phyloP scores from a whole-genome alignment of 2,797 vertebrate species.

The Ctenosaura bakeri region DNA sequence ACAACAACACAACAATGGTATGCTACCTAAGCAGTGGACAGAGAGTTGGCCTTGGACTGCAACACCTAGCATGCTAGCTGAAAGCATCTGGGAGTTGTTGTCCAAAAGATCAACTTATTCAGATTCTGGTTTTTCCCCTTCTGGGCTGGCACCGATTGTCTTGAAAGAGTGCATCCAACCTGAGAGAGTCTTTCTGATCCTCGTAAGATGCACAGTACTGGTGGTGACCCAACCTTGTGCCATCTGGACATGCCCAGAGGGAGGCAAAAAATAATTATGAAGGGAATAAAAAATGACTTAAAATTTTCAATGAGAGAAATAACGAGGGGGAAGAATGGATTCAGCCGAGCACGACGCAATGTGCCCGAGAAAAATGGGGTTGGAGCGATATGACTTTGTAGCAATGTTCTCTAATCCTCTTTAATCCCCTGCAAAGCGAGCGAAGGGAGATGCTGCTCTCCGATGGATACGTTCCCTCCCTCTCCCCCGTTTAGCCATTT shows the following conservation, averaged over 20 bases:
- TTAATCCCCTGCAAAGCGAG: conserved; percentile 31
- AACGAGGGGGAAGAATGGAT: conserved; percentile 21
- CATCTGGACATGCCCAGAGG: no score
- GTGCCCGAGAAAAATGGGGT: conserved; percentile 1
- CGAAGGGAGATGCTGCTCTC: conserved; percentile 39
- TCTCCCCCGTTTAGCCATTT: conserved; percentile 17
- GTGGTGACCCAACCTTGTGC: no score
- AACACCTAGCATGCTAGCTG: no score
- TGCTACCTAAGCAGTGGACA: no score
- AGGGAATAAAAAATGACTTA: background rate
- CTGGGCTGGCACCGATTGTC: no score
- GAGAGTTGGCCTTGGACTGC: no score
- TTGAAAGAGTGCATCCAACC: no score
- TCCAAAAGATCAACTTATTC: no score
- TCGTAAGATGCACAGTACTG: no score
- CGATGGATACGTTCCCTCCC: background rate
- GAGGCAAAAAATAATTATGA: background rate
- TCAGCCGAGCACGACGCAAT: background rate
- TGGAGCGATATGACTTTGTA: background rate
- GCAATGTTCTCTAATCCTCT: conserved; percentile 12
- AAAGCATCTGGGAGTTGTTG: no score
- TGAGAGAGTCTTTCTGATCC: background rate
- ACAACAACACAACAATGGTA: no score
- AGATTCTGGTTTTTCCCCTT: no score
- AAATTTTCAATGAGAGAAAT: conserved; percentile 32